Conservation (phyloP, 2,113 vertebrate species). For the Sceloporus undulatus region DNA sequence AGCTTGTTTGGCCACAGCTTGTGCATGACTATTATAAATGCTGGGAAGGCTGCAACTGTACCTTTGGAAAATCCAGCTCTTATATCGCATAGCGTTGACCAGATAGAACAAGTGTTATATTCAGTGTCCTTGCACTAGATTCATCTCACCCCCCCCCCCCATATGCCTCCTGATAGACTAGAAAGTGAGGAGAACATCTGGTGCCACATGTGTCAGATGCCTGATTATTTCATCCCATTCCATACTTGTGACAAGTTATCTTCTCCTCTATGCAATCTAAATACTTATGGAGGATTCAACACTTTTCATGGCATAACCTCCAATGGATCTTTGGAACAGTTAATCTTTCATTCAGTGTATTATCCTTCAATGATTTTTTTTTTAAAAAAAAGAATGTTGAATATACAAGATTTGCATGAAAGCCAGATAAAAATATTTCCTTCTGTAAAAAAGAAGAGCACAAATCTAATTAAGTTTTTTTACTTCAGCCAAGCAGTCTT, state of each 20-base stretch:
- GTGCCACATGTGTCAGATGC: not conserved
- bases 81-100: not conserved
- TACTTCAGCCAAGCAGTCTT: constrained; percentile 48
- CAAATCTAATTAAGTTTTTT: constrained; percentile 61
- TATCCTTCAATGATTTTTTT: not conserved
- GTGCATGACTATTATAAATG: not conserved
- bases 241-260: too few relatives aligned
- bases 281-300: too few relatives aligned
- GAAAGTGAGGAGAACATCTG: not conserved
- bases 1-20: not conserved
- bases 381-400: not conserved
- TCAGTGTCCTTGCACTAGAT: not conserved
- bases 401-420: constrained; percentile 27
- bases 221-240: not conserved
- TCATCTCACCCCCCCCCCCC: not conserved
- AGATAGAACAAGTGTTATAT: not conserved
- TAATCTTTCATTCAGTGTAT: not conserved
- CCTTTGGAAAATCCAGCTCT: too few relatives aligned
- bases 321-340: not conserved
- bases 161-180: not conserved
- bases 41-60: not conserved
- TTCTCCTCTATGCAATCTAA: too few relatives aligned
- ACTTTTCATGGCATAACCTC: not conserved
- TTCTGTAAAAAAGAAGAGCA: constrained; percentile 53
- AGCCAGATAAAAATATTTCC: constrained; percentile 56